These are phyloP conservation scores for Benthosema pterotum DNA, from an alignment of 2,797 vertebrate genomes.

Conservation along the genomic window DNA sequence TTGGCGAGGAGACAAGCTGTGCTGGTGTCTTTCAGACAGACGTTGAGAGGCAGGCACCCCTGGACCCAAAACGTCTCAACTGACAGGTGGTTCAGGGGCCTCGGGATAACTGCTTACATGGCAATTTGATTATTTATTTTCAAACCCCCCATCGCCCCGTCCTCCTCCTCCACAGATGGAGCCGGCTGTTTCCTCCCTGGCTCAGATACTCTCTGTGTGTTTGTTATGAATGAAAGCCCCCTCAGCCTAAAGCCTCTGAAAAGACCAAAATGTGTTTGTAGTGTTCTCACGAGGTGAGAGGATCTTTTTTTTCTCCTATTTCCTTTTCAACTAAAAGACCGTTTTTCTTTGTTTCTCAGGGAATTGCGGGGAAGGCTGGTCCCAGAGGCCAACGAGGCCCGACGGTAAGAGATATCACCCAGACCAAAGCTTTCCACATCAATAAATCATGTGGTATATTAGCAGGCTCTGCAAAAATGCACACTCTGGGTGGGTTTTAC, in stretches of 20 bases:
- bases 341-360: conserved; percentile 79
- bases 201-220: conserved; percentile 23
- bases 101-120: conserved; percentile 58
- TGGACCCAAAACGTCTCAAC: conserved; percentile 43
- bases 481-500: no score
- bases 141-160: no score
- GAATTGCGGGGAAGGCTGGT: conserved; percentile 93
- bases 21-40: conserved; percentile 46
- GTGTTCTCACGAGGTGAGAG: no score
- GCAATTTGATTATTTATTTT: conserved; percentile 65
- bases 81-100: conserved; percentile 69
- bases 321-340: conserved; percentile 5
- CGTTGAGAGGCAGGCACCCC: conserved; percentile 45
- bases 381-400: conserved; percentile 96
- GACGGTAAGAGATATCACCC: conserved; percentile 81
- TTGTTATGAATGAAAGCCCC: conserved; percentile 17
- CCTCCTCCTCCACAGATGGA: no score
- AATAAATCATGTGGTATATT: conserved; percentile 11
- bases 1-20: conserved; percentile 46
- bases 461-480: no score
- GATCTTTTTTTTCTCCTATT: not conserved
- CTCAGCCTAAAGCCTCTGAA: conserved; percentile 29
- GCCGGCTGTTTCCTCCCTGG: conserved; percentile 31
- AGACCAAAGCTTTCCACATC: conserved; percentile 12
- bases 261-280: not conserved